Base-by-base conservation (phyloP, 2,113 vertebrate species). In the Bos indicus region DNA sequence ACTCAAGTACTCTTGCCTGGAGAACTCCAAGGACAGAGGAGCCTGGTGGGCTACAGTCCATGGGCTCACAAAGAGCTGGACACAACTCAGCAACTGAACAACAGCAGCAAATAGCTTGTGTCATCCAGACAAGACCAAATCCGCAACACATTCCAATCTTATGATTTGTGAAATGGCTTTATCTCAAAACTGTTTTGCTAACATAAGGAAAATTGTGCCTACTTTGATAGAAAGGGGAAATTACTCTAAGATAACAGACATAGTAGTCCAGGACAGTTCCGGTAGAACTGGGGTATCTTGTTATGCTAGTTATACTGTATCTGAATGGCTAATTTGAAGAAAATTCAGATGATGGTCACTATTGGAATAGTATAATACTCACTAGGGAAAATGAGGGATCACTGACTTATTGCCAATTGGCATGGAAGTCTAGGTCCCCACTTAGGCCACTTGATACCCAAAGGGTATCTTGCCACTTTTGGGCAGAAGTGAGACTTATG, bases 81-180 rank as follows among this genome's bases (percentile, higher is more conserved):
- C n/a, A 71, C 0, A 0, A 23, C 67, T 71, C 40, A 40, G 67
- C n/a, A 71, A 40, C 10, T 40, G 67, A 21, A 71, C n/a, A 23
- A n/a, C 64, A 71, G 23, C 5, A 71, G 67, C n/a, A 71, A 36
- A 36, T 71, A 71, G n/a, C 5, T 36, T 71, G n/a, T 12, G 2
- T 71, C 40, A 59, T 33, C 16, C 16, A 51, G 33, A 59, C 30
- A 74, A 59, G 40, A 51, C 25, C 52, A 90, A 94, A 59, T 3
- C 11, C 1, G 2, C 25, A 57, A 82, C 33, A 89, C 2, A 43
- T 43, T 80, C 51, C n/a, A 94, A 33, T 28, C 19, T 87, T 80
- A 78, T 14, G 28, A 51, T 6, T 26, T 88, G 26, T 88, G 36
- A 88, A 80, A 80, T 62, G 26, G 26, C 56, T 88, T 19, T 48